Evolutionary conservation across 2,113 vertebrate species (phyloP).

Genomic region (Plecotus auritus): DNA sequence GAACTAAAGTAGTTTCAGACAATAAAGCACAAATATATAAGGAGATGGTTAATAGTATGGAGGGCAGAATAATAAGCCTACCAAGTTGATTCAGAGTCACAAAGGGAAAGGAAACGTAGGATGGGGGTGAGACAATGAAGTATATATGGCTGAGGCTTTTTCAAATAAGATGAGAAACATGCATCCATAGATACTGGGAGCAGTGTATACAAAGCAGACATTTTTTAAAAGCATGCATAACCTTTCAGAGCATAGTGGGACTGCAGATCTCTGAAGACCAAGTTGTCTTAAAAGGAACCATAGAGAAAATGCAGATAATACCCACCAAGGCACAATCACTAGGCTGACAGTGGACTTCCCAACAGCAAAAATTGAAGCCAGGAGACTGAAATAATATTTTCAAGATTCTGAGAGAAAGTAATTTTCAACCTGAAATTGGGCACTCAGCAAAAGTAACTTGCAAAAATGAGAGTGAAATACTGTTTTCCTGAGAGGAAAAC

Average conservation of each 20-base stretch:
- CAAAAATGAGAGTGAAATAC: not conserved
- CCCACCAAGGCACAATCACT: not conserved
- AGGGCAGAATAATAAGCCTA: not conserved
- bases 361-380: not conserved
- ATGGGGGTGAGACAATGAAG: not conserved
- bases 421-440: not conserved
- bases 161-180: not conserved
- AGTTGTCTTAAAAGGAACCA: not conserved
- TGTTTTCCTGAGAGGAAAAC: conserved; percentile 17
- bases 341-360: not conserved
- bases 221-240: not conserved
- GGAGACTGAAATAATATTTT: not conserved
- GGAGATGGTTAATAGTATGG: not conserved
- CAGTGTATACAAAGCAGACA: not conserved
- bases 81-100: not conserved
- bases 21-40: not conserved
- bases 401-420: conserved; percentile 21
- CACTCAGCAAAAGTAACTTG: not conserved
- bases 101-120: not conserved
- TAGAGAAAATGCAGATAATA: not conserved
- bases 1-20: not conserved
- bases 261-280: not conserved
- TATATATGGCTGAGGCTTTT: not conserved
- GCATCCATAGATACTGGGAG: not conserved
- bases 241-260: not conserved